Evolutionary conservation across 2,888 invertebrate species (phyloP).

Genomic region (Alentia gelatinosa): DNA sequence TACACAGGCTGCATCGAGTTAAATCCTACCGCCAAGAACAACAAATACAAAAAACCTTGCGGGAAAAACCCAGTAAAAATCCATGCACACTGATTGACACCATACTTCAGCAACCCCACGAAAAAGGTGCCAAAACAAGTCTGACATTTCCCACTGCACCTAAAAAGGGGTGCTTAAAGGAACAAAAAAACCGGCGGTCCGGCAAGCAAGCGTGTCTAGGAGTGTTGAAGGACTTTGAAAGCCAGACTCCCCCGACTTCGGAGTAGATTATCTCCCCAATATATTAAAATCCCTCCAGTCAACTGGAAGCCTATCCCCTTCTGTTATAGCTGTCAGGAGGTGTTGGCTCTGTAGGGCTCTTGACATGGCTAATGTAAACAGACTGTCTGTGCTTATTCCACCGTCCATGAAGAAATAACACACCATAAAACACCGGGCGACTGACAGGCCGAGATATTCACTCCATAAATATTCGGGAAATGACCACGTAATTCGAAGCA

Average conservation of each 20-base stretch:
- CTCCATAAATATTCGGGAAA: background rate
- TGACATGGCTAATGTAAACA: conserved; percentile 22
- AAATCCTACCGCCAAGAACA: background rate
- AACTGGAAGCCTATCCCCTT: too few species aligned
- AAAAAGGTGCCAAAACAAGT: background rate
- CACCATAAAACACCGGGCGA: background rate
- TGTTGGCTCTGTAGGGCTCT: background rate
- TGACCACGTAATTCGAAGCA: background rate
- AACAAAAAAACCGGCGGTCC: background rate
- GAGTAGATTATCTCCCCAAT: background rate
- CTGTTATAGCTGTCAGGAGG: background rate
- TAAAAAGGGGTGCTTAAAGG: background rate
- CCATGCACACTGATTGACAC: background rate
- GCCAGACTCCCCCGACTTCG: background rate
- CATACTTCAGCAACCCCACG: background rate
- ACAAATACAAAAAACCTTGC: too few species aligned
- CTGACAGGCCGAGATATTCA: background rate
- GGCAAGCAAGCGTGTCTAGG: background rate
- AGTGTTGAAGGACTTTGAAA: background rate
- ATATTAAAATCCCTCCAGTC: background rate
- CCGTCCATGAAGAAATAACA: background rate
- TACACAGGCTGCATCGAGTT: background rate
- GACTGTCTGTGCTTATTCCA: background rate
- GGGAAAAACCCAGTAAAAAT: background rate
- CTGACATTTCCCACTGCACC: background rate